These are phyloP conservation scores for Coremacera marginata DNA, from an alignment of 2,888 invertebrate species.

Conservation along the genomic window DNA sequence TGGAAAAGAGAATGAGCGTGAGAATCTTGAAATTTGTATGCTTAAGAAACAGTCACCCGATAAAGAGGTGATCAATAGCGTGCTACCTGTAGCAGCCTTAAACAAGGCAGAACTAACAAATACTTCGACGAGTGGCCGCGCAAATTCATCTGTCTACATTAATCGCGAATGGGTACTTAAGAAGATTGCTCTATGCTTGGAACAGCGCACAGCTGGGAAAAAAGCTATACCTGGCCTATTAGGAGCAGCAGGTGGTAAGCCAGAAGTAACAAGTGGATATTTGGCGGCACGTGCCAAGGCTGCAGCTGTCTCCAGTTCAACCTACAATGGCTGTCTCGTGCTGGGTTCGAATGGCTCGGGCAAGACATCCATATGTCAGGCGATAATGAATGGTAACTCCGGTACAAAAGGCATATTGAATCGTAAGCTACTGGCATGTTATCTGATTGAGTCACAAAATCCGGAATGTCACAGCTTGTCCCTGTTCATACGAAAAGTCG, in stretches of 20 bases:
- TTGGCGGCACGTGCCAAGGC: slow-evolving; percentile 64
- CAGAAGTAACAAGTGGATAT: slow-evolving; percentile 52
- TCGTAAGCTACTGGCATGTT: slow-evolving; percentile 85
- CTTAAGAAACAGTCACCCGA: slow-evolving; percentile 68
- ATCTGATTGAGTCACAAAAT: slow-evolving; percentile 88
- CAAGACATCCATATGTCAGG: slow-evolving; percentile 90
- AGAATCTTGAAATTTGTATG: slow-evolving; percentile 66
- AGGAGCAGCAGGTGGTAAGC: slow-evolving; percentile 45
- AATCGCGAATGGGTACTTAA: slow-evolving; percentile 94
- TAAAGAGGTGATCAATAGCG: slow-evolving; percentile 67
- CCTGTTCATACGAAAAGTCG: slow-evolving; percentile 86
- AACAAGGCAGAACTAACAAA: slow-evolving; percentile 23
- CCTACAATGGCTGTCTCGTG: slow-evolving; percentile 84
- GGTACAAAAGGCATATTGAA: slow-evolving; percentile 72
- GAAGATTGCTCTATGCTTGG: slow-evolving; percentile 91
- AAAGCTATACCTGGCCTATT: slow-evolving; percentile 70
- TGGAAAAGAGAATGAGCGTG: slow-evolving; percentile 57
- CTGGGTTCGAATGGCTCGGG: slow-evolving; percentile 94
- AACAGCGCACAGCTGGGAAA: slow-evolving; percentile 85
- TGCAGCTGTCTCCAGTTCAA: slow-evolving; percentile 61
- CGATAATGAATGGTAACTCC: slow-evolving; percentile 71
- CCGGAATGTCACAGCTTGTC: slow-evolving; percentile 87
- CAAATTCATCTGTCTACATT: slow-evolving; percentile 61
- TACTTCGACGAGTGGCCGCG: slow-evolving; percentile 35
- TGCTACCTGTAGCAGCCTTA: slow-evolving; percentile 32